Conservation (phyloP, 1,140 invertebrate genomes). For the roundworm (Caenorhabditis elegans) region DNA sequence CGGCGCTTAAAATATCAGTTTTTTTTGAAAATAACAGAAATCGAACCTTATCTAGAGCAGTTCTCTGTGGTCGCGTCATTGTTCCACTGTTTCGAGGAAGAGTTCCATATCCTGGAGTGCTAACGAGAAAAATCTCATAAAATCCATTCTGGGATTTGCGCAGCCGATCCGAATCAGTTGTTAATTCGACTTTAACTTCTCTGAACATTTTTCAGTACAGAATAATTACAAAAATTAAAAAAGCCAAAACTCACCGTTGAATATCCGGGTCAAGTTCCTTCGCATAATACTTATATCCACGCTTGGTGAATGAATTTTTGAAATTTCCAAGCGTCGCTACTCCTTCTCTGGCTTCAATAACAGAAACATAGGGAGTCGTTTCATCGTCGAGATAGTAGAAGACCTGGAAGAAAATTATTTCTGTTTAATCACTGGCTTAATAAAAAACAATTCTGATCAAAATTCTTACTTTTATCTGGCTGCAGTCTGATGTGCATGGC, state of each 20-base stretch:
- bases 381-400: conserved; percentile 49
- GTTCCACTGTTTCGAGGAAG: conserved; percentile 36
- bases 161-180: conserved; percentile 42
- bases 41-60: neutral
- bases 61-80: conserved; percentile 32
- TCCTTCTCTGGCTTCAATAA: conserved; percentile 9
- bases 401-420: conserved; percentile 21
- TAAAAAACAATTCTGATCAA: neutral
- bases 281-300: conserved; percentile 45
- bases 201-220: conserved; percentile 16
- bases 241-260: neutral
- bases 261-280: conserved; percentile 47
- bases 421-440: too few relatives aligned
- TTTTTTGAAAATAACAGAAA: neutral
- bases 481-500: neutral
- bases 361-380: conserved; percentile 35
- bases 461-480: neutral
- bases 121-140: conserved; percentile 52
- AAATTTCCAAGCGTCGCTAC: conserved; percentile 44
- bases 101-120: conserved; percentile 27
- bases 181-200: conserved; percentile 55
- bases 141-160: conserved; percentile 40
- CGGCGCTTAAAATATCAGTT: neutral
- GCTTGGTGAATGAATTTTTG: conserved; percentile 36
- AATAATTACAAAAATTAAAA: neutral